These are phyloP conservation scores for Coregonus ussuriensis DNA, from an alignment of 2,797 vertebrate genomes.

Conservation along the genomic window DNA sequence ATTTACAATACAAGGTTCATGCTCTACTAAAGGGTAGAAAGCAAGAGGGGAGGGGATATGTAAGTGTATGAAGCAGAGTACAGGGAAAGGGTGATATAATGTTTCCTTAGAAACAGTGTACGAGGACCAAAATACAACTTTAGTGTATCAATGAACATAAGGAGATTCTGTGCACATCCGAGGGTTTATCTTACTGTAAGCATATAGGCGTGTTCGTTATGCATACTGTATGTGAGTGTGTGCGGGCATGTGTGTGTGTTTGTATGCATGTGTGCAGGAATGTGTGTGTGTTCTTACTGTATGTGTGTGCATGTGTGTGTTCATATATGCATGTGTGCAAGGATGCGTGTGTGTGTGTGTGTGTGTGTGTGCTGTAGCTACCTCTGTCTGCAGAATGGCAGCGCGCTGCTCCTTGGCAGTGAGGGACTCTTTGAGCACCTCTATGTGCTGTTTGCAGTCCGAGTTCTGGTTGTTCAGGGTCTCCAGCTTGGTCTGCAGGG, in stretches of 20 bases:
- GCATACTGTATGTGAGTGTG: background rate
- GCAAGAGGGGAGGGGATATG: no score
- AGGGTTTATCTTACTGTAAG: slow-evolving; percentile 8
- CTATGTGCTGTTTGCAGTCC: slow-evolving; percentile 99
- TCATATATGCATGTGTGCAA: slow-evolving; percentile 13
- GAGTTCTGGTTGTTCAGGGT: slow-evolving; percentile 99
- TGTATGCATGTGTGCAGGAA: background rate
- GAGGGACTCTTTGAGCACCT: slow-evolving; percentile 99
- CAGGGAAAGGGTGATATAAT: no score
- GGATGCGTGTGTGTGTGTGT: slow-evolving; percentile 2
- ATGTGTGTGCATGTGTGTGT: slow-evolving; percentile 16
- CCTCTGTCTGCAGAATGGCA: slow-evolving; percentile 99
- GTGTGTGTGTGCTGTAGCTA: slow-evolving; percentile 78
- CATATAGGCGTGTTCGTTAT: background rate
- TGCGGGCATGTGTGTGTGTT: background rate
- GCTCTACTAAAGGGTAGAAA: no score
- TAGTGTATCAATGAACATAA: background rate
- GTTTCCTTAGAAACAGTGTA: no score
- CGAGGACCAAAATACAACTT: no score
- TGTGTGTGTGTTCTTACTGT: background rate
- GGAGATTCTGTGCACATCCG: background rate
- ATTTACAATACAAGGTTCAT: no score
- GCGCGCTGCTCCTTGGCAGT: slow-evolving; percentile 99
- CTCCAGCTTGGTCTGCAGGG: slow-evolving; percentile 99
- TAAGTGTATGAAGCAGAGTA: no score